These are phyloP conservation scores for Apostichopus leukothele DNA, from an alignment of 53 echinoderm and acorn worm genomes.

Conservation along the genomic window DNA sequence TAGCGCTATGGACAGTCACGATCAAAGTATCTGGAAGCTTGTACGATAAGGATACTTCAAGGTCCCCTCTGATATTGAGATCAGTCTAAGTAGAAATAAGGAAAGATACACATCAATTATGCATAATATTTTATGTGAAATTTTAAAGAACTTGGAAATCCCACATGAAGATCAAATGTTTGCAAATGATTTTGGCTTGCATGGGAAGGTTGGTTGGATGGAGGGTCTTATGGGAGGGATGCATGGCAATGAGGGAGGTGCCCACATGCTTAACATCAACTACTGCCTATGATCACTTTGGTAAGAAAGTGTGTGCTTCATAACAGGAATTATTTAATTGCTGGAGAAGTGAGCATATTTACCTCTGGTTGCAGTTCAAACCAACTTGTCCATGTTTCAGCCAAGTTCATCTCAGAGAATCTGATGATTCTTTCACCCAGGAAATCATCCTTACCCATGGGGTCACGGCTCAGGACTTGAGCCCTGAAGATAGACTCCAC, in stretches of 20 bases:
- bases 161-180: too few relatives aligned
- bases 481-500: slow-evolving; percentile 66
- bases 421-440: slow-evolving; percentile 88
- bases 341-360: not conserved
- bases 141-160: too few relatives aligned
- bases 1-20: slow-evolving; percentile 68
- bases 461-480: slow-evolving; percentile 79
- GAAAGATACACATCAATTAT: too few relatives aligned
- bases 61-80: slow-evolving; percentile 74
- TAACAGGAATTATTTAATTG: too few relatives aligned
- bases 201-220: too few relatives aligned
- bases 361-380: slow-evolving; percentile 90
- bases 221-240: too few relatives aligned
- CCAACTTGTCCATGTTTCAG: slow-evolving; percentile 79
- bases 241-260: too few relatives aligned
- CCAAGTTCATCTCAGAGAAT: slow-evolving; percentile 64
- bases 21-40: slow-evolving; percentile 83
- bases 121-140: too few relatives aligned
- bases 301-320: too few relatives aligned
- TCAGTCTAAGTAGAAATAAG: slow-evolving; percentile 66
- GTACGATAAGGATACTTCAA: slow-evolving; percentile 71
- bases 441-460: slow-evolving; percentile 90
- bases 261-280: too few relatives aligned
- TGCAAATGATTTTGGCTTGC: too few relatives aligned
- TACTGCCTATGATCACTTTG: too few relatives aligned